Percentiles rank a stretch among this genome's conserved stretches.
These are phyloP conservation scores for Brenthis hecate DNA, from an alignment of 2,888 invertebrate genomes.

Conservation along the genomic window DNA sequence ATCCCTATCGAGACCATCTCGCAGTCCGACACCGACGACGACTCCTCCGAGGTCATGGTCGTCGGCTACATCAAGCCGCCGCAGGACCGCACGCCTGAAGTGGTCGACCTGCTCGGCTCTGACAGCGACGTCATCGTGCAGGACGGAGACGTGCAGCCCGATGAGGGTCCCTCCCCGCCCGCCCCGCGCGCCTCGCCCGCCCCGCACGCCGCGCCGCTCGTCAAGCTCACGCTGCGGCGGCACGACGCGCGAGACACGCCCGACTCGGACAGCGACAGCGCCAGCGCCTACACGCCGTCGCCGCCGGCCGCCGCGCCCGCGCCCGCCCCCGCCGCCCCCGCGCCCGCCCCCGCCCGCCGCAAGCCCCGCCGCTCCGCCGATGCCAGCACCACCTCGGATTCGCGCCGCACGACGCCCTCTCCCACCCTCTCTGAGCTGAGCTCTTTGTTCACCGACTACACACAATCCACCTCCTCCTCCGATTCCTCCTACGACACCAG, in stretches of 20 bases:
- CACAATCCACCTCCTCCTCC: neutral
- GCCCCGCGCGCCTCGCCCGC: slow-evolving; percentile 37
- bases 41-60: slow-evolving; percentile 82
- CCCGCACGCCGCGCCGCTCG: slow-evolving; percentile 31
- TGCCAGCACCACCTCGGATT: slow-evolving; percentile 32
- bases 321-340: slow-evolving; percentile 19
- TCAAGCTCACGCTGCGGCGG: slow-evolving; percentile 53
- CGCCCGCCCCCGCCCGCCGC: slow-evolving; percentile 11
- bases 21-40: slow-evolving; percentile 74
- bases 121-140: slow-evolving; percentile 77
- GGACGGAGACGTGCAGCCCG: slow-evolving; percentile 46
- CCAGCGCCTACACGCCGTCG: slow-evolving; percentile 29
- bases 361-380: slow-evolving; percentile 29
- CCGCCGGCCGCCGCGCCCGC: slow-evolving; percentile 29
- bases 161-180: slow-evolving; percentile 43
- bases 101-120: slow-evolving; percentile 83
- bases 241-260: slow-evolving; percentile 39
- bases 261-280: slow-evolving; percentile 50
- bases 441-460: neutral
- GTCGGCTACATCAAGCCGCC: slow-evolving; percentile 86
- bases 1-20: slow-evolving; percentile 76
- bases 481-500: neutral
- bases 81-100: slow-evolving; percentile 85
- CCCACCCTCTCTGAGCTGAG: neutral
- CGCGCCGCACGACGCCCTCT: neutral